These are phyloP conservation scores for Sorex maritimensis DNA, from an alignment of 2,797 vertebrate species.

Conservation along the genomic window DNA sequence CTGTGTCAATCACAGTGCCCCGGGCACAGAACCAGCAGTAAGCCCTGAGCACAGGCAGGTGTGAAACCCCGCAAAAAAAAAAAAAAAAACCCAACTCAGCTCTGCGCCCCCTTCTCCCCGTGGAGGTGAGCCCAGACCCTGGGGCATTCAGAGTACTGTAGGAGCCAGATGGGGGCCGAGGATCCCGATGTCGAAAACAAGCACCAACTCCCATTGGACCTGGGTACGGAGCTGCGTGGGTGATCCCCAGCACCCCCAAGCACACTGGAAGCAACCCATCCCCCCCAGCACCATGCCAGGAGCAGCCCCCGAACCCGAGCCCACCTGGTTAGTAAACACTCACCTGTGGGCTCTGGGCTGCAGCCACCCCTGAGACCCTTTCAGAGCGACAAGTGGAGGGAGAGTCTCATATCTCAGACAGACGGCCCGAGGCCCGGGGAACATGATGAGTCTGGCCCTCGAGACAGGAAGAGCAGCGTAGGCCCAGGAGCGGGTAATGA, in stretches of 20 bases:
- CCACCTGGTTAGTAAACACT: no score
- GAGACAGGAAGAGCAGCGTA: fast-evolving
- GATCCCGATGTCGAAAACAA: no score
- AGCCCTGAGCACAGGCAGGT: no score
- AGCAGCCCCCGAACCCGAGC: no score
- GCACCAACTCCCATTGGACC: no score
- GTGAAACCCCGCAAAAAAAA: neutral
- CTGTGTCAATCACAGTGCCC: no score
- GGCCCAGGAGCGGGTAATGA: neutral
- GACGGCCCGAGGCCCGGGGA: neutral
- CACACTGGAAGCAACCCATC: no score
- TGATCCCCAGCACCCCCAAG: no score
- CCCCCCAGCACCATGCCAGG: no score
- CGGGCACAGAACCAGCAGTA: no score
- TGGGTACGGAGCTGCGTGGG: no score
- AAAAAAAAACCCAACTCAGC: neutral
- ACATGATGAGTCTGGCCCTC: no score
- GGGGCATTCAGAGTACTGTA: neutral
- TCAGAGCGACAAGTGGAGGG: neutral
- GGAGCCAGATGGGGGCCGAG: neutral
- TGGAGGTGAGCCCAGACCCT: neutral
- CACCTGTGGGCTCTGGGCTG: neutral
- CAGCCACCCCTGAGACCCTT: neutral
- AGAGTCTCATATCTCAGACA: neutral
- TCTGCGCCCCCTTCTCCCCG: neutral